Evolutionary conservation across 1,140 invertebrate species (phyloP), one percentile per base, ranked within the genome.

Genomic region (Daktulosphaira vitifoliae): DNA sequence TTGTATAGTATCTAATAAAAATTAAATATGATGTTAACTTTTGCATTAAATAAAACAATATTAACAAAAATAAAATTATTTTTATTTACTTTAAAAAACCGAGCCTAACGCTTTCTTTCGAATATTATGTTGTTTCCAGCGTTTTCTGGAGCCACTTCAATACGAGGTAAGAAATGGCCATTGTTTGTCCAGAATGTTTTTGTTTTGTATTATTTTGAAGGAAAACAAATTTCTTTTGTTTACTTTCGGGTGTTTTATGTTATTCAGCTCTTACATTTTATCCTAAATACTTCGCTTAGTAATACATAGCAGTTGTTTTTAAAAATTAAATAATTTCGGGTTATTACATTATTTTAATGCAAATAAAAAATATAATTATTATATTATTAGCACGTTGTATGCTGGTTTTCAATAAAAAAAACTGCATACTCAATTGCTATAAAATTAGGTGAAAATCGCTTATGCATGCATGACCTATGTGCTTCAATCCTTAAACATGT

Each of bases 101-200:
- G 29, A 62, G 56, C 56, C 56, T 62, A 62, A 62, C 56, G 56
- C 56, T 62, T 62, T 62, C 56, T 62, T 59, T 62, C 56, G 42
- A 62, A 62, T 62, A 62, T 62, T 62, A 62, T 62, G 38, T 62
- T 54, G 66, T 56, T 66, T 54, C 66, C 54, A 66, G 66, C 66
- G 62, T 59, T 66, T 66, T 59, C 54, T 66, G 66, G 66, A 66
- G 66, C 48, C 66, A 66, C 54, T 56, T 66, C 42, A 66, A 66
- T 50, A 67, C 59, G 54, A 67, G 66, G 66, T 67, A 67, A 67
- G 66, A 65, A 65, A 65, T n/a, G 46, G 42, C 56, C 56, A 48
- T 62, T 46, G 56, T 62, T 48, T 62, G 56, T 39, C 56, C 56
- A 62, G 56, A 62, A 62, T 62, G 56, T 16, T 48, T 62, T 62